Conservation (phyloP, 2,888 invertebrate genomes). For the Brassicogethes aeneus region DNA sequence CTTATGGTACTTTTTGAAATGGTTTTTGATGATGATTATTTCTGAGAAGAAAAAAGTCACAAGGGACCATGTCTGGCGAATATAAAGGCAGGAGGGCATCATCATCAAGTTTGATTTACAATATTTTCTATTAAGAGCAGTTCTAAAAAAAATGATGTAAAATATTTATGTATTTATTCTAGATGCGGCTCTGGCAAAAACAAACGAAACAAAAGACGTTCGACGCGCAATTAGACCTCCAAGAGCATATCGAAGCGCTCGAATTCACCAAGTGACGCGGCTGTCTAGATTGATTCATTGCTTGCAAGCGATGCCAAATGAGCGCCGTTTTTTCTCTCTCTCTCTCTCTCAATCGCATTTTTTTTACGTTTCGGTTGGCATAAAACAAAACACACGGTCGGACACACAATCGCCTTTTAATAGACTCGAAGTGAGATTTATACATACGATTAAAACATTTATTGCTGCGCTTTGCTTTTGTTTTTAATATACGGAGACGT, state of each 20-base stretch:
- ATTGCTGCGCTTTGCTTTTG: background rate
- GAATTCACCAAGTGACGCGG: slow-evolving; percentile 30
- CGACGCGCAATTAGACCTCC: slow-evolving; percentile 32
- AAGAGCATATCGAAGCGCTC: slow-evolving; percentile 34
- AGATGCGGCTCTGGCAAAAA: no score
- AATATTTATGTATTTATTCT: no score
- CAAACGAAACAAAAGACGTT: background rate
- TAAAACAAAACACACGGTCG: background rate
- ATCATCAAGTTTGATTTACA: no score
- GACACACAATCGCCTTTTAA: background rate
- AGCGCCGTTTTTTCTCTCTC: slow-evolving; percentile 11
- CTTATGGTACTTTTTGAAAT: no score
- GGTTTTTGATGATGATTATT: no score
- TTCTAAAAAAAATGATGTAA: no score
- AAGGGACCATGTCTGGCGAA: no score
- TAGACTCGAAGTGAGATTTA: background rate
- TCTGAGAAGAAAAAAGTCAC: no score
- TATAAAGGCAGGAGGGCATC: no score
- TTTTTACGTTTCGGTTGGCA: no score
- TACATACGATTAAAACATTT: background rate
- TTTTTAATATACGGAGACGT: background rate
- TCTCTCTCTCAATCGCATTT: no score
- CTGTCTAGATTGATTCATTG: slow-evolving; percentile 23
- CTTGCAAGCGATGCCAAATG: slow-evolving; percentile 18
- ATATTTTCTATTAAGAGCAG: no score